Evolutionary conservation across 2,113 vertebrate species (phyloP).

Genomic region (Panthera leo): DNA sequence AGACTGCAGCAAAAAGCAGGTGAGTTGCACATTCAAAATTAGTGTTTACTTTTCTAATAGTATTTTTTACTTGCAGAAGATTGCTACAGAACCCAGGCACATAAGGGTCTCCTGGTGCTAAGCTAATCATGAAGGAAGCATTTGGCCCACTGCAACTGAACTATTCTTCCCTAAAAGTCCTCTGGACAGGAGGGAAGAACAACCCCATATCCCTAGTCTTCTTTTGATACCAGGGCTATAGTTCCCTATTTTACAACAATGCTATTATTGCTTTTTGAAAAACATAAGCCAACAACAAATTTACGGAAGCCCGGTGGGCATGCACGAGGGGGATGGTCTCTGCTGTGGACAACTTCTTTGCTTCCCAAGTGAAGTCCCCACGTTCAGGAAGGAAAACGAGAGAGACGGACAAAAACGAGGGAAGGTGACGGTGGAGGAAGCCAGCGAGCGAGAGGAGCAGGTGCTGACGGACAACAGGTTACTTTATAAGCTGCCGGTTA

Average conservation of each 20-base stretch:
- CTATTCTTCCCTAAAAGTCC: too few relatives aligned
- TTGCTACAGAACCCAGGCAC: neutral
- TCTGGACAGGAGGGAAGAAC: neutral
- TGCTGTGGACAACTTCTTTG: neutral
- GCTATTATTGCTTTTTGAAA: neutral
- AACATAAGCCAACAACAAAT: neutral
- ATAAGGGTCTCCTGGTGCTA: too few relatives aligned
- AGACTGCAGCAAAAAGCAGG: neutral
- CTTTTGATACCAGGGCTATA: neutral
- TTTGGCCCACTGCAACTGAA: neutral
- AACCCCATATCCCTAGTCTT: neutral
- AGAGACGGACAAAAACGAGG: neutral
- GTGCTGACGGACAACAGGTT: too few relatives aligned
- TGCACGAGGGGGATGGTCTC: neutral
- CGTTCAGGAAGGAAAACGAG: neutral
- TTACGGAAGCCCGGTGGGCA: neutral
- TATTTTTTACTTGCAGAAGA: neutral
- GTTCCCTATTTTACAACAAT: neutral
- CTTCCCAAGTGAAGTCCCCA: neutral
- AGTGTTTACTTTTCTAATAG: neutral
- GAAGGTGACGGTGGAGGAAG: too few relatives aligned
- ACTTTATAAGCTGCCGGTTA: neutral
- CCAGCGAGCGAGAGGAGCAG: neutral
- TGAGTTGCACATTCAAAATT: neutral
- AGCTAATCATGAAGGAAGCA: neutral